These are phyloP conservation scores for Chaetodon trifascialis DNA, from an alignment of 2,113 vertebrate genomes.

Conservation along the genomic window DNA sequence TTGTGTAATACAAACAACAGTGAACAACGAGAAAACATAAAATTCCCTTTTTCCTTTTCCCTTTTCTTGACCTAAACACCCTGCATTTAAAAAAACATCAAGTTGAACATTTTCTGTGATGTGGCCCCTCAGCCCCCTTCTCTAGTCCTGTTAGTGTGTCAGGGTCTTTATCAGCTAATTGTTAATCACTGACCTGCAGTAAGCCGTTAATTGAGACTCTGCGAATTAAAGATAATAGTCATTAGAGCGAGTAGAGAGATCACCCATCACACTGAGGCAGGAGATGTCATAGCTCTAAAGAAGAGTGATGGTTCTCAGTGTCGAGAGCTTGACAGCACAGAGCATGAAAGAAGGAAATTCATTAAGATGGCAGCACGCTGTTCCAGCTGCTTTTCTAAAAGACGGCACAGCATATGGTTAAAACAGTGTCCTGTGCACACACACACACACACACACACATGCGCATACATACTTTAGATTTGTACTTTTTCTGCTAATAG, in stretches of 20 bases:
- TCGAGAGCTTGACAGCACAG: conserved; percentile 21
- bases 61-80: neutral
- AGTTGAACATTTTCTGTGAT: neutral
- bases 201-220: conserved; percentile 66
- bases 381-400: neutral
- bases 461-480: no score
- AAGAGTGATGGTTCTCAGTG: conserved; percentile 54
- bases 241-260: conserved; percentile 55
- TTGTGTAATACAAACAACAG: neutral
- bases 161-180: conserved; percentile 54
- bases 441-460: no score
- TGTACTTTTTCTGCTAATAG: no score
- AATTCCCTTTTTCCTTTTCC: neutral
- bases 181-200: conserved; percentile 71
- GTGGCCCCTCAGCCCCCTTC: neutral
- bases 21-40: neutral
- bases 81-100: conserved; percentile 10
- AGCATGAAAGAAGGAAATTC: conserved; percentile 34
- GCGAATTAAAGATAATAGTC: conserved; percentile 70
- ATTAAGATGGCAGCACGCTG: conserved; percentile 15
- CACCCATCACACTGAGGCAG: conserved; percentile 60
- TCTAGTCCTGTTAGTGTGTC: conserved; percentile 39
- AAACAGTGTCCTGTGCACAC: neutral
- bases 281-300: conserved; percentile 47
- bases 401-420: neutral